phyloP scores from a whole-genome alignment of 1,140 invertebrate genomes.

The Sycophila sp. region DNA sequence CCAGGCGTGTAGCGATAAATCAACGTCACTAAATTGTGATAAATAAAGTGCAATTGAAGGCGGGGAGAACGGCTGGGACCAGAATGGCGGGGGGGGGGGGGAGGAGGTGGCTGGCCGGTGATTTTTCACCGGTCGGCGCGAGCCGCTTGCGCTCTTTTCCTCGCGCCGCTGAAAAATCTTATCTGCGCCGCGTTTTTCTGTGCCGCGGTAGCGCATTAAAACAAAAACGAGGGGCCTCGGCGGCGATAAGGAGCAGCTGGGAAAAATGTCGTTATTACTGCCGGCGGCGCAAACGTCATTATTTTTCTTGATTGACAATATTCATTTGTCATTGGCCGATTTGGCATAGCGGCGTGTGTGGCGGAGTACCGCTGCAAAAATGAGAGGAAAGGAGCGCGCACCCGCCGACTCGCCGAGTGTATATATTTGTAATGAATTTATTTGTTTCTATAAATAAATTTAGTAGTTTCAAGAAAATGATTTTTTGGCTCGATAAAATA shows the following conservation, averaged over 20 bases:
- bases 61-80: slow-evolving; percentile 29
- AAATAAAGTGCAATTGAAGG: slow-evolving; percentile 63
- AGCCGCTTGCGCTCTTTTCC: background rate
- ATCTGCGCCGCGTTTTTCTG: slow-evolving; percentile 6
- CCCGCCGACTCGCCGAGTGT: too few relatives aligned
- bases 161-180: slow-evolving; percentile 35
- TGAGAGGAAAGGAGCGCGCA: background rate
- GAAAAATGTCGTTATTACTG: slow-evolving; percentile 17
- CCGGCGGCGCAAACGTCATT: background rate
- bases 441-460: too few relatives aligned
- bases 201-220: background rate
- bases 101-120: slow-evolving; percentile 28
- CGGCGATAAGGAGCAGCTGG: background rate
- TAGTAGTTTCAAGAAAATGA: too few relatives aligned
- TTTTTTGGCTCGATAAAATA: too few relatives aligned
- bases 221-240: background rate
- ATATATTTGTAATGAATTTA: too few relatives aligned
- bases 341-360: slow-evolving; percentile 10
- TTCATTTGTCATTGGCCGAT: slow-evolving; percentile 23
- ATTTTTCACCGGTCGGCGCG: slow-evolving; percentile 34
- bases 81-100: slow-evolving; percentile 38
- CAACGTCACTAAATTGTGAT: slow-evolving; percentile 63
- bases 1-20: slow-evolving; percentile 57
- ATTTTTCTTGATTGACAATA: slow-evolving; percentile 35
- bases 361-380: slow-evolving; percentile 1